These are phyloP conservation scores for Dolichallabes microphthalmus DNA, from an alignment of 2,113 vertebrate species.

Conservation along the genomic window DNA sequence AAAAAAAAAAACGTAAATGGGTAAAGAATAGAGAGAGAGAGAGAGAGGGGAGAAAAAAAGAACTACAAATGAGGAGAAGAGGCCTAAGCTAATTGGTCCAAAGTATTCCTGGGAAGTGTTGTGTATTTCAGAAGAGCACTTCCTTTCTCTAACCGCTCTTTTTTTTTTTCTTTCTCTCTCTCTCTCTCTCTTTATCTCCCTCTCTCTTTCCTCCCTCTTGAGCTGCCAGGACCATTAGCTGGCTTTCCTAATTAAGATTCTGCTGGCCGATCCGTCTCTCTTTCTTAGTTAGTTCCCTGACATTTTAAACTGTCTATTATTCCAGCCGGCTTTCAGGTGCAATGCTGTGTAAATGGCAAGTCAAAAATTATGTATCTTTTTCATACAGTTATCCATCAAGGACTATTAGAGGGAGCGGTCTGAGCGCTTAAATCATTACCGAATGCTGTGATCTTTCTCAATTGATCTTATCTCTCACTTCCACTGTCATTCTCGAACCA, in stretches of 20 bases:
- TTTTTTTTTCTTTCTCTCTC: neutral
- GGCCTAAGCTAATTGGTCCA: slow-evolving; percentile 70
- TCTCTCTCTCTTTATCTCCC: slow-evolving; percentile 14
- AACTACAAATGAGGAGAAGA: slow-evolving; percentile 51
- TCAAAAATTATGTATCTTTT: slow-evolving; percentile 81
- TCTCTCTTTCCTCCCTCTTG: slow-evolving; percentile 28
- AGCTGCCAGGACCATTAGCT: slow-evolving; percentile 68
- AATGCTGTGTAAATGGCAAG: slow-evolving; percentile 82
- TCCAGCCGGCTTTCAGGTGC: slow-evolving; percentile 77
- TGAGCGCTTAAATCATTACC: slow-evolving; percentile 70
- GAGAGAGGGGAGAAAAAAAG: neutral
- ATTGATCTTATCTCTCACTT: slow-evolving; percentile 80
- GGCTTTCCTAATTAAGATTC: slow-evolving; percentile 79
- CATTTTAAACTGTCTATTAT: slow-evolving; percentile 85
- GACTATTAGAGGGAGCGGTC: slow-evolving; percentile 61
- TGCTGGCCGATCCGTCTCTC: slow-evolving; percentile 71
- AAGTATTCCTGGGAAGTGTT: slow-evolving; percentile 64
- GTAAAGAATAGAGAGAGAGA: slow-evolving; percentile 10
- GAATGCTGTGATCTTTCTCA: slow-evolving; percentile 71
- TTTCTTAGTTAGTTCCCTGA: slow-evolving; percentile 82
- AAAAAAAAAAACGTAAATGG: slow-evolving; percentile 2
- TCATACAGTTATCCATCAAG: slow-evolving; percentile 78
- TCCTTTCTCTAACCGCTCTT: slow-evolving; percentile 50
- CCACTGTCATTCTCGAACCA: slow-evolving; percentile 75
- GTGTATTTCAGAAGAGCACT: slow-evolving; percentile 58